Percentiles rank a stretch among this genome's conserved stretches.
These are phyloP conservation scores for Labeo calbasu DNA, from an alignment of 2,797 vertebrate species.

Conservation along the genomic window DNA sequence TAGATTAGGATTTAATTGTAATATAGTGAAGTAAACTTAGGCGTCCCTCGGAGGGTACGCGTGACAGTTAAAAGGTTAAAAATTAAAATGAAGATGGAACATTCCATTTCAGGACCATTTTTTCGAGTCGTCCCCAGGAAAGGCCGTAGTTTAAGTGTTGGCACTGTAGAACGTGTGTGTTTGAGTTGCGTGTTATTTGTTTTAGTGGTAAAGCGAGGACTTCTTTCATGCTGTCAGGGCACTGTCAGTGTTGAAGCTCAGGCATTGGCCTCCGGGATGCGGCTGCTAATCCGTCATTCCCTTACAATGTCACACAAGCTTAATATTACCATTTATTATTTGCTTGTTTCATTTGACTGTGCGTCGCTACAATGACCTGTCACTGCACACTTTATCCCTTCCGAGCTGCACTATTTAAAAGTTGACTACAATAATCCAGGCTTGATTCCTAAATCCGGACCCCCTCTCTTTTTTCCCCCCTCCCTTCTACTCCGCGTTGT, in stretches of 20 bases:
- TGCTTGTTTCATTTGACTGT: constrained; percentile 84
- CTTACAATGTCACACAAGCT: constrained; percentile 83
- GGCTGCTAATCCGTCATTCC: constrained; percentile 75
- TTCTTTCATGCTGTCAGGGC: constrained; percentile 30
- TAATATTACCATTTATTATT: constrained; percentile 86
- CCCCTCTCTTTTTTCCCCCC: constrained; percentile 73
- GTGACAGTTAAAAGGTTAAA: no score
- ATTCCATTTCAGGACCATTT: neutral
- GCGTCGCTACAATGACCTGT: constrained; percentile 81
- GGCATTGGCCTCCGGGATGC: constrained; percentile 43
- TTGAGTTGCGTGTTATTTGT: constrained; percentile 25
- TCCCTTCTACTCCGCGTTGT: constrained; percentile 56
- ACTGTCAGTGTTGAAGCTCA: constrained; percentile 20
- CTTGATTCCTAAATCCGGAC: constrained; percentile 80
- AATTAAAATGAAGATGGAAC: neutral
- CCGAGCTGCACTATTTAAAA: constrained; percentile 80
- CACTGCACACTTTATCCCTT: constrained; percentile 77
- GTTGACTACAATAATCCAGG: constrained; percentile 84
- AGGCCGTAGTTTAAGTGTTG: constrained; percentile 49
- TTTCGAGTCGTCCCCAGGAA: constrained; percentile 14
- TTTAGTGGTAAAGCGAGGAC: constrained; percentile 37
- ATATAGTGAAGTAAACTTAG: no score
- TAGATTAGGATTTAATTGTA: no score
- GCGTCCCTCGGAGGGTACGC: no score
- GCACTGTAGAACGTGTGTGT: constrained; percentile 39